Percentiles rank a stretch among this genome's conserved stretches.
These are phyloP conservation scores for Apeira syringaria DNA, from an alignment of 2,888 invertebrate species.

Conservation along the genomic window DNA sequence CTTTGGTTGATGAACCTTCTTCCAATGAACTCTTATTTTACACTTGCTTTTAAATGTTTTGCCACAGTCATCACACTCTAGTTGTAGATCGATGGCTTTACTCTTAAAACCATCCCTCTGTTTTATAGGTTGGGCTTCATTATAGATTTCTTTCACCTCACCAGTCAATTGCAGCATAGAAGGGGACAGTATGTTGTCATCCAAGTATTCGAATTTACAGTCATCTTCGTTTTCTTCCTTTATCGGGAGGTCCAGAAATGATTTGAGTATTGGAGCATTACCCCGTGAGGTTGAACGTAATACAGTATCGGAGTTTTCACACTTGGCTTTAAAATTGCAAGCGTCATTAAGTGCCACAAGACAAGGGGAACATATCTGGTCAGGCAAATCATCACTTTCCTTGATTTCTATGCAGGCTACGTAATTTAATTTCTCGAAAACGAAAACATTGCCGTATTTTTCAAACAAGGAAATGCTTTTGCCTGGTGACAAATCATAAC, in stretches of 20 bases:
- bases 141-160: not conserved
- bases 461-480: constrained; percentile 57
- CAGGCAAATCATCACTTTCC: constrained; percentile 58
- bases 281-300: constrained; percentile 34
- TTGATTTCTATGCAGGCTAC: constrained; percentile 57
- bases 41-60: constrained; percentile 50
- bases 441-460: constrained; percentile 46
- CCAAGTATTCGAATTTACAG: constrained; percentile 9
- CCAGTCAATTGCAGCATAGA: not conserved
- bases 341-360: constrained; percentile 57
- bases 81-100: constrained; percentile 40
- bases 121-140: not conserved
- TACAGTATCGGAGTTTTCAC: constrained; percentile 53
- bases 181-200: not conserved
- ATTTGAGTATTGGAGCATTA: constrained; percentile 15
- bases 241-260: constrained; percentile 17
- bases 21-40: constrained; percentile 55
- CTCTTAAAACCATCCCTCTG: constrained; percentile 12
- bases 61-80: constrained; percentile 56
- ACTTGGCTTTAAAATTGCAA: constrained; percentile 59
- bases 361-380: constrained; percentile 60
- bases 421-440: constrained; percentile 56
- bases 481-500: constrained; percentile 30
- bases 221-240: constrained; percentile 13
- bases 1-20: constrained; percentile 39